These are phyloP conservation scores for Pomatorhinus ruficollis DNA, from an alignment of 2,113 vertebrate species.

Conservation along the genomic window DNA sequence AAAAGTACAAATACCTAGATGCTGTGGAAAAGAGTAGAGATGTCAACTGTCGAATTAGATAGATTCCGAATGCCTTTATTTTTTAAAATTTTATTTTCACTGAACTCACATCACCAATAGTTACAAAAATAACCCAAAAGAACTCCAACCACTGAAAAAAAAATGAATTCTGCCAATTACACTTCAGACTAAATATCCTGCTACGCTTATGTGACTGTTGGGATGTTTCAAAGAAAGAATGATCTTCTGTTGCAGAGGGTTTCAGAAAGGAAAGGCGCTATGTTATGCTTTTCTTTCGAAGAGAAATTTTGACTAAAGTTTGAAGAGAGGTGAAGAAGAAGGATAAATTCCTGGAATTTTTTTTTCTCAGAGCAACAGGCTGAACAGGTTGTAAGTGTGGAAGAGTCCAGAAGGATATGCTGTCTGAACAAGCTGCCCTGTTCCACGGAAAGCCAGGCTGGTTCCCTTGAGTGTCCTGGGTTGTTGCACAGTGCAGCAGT, in stretches of 20 bases:
- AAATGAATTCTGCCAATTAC: background rate
- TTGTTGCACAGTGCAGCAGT: background rate
- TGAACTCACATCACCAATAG: background rate
- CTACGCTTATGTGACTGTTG: background rate
- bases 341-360: background rate
- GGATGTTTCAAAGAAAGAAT: background rate
- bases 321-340: background rate
- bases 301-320: background rate
- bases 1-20: background rate
- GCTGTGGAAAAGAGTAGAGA: background rate
- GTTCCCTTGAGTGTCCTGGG: rapidly evolving
- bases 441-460: rapidly evolving
- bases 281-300: background rate
- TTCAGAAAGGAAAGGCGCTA: background rate
- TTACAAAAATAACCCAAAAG: background rate
- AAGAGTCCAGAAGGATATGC: rapidly evolving
- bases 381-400: background rate
- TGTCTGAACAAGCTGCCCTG: background rate
- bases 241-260: background rate
- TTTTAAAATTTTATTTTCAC: background rate
- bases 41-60: background rate
- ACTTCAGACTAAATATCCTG: background rate
- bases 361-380: background rate
- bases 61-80: background rate
- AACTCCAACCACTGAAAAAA: background rate